These are phyloP conservation scores for Calidris pygmaea DNA, from an alignment of 2,113 vertebrate species.

Conservation along the genomic window DNA sequence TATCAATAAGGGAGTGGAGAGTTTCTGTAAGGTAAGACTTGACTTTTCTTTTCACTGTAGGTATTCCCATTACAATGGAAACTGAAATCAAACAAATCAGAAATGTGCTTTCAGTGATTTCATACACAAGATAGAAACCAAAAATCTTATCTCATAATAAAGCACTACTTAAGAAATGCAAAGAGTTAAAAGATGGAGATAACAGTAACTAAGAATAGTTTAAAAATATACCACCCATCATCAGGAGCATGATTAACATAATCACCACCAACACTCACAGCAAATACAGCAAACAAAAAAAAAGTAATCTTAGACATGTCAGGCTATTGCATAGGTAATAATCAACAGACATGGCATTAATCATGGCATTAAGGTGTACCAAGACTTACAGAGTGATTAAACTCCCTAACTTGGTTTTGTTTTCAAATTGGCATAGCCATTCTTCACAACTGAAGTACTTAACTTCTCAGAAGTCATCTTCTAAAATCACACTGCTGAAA, in stretches of 20 bases:
- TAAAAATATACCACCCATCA: background rate
- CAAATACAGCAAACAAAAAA: background rate
- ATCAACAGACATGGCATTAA: background rate
- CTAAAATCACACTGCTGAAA: background rate
- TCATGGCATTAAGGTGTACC: background rate
- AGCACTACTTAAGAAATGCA: background rate
- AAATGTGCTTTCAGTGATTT: background rate
- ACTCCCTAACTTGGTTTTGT: background rate
- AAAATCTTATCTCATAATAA: background rate
- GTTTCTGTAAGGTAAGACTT: slow-evolving; percentile 97
- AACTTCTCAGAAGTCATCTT: background rate
- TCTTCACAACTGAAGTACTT: background rate
- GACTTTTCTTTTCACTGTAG: slow-evolving; percentile 97
- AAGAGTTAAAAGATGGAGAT: background rate
- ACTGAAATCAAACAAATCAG: slow-evolving; percentile 78
- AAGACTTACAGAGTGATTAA: background rate
- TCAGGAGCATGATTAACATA: background rate
- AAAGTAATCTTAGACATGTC: background rate
- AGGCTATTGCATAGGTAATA: background rate
- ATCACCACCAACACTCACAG: background rate
- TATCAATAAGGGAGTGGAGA: slow-evolving; percentile 94
- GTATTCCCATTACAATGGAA: slow-evolving; percentile 98
- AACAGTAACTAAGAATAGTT: background rate
- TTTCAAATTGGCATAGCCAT: background rate
- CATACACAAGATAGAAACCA: background rate